A percentile compares a stretch with the other conserved stretches of the same genome.
These are phyloP conservation scores for Kradibia gibbosae DNA, from an alignment of 1,140 invertebrate species.

Conservation along the genomic window DNA sequence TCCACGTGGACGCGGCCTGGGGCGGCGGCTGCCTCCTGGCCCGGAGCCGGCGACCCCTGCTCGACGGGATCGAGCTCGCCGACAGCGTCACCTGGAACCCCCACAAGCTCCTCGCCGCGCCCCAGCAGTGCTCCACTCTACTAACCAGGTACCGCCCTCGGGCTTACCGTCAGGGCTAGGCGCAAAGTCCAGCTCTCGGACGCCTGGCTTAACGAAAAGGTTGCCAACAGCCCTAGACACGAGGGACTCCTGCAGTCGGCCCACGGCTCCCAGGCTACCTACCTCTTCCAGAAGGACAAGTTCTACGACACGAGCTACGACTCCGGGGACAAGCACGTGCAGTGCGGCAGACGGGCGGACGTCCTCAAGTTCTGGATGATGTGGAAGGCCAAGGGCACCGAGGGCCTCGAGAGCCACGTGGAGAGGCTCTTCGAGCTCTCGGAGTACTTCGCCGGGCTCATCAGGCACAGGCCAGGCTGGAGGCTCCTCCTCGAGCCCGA, in stretches of 20 bases:
- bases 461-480: conserved; percentile 82
- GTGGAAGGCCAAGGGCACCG: conserved; percentile 96
- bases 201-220: too few species aligned
- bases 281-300: conserved; percentile 97
- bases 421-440: conserved; percentile 85
- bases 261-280: conserved; percentile 84
- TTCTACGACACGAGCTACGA: conserved; percentile 94
- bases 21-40: conserved; percentile 92
- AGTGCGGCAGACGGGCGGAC: conserved; percentile 94
- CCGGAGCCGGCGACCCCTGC: conserved; percentile 81
- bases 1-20: conserved; percentile 98
- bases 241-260: conserved; percentile 64
- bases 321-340: conserved; percentile 94
- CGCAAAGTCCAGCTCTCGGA: too few species aligned
- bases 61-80: conserved; percentile 86
- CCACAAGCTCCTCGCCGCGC: conserved; percentile 90
- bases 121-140: conserved; percentile 92
- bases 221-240: conserved; percentile 40
- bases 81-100: conserved; percentile 97
- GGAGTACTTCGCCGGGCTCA: conserved; percentile 79
- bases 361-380: conserved; percentile 98
- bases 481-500: conserved; percentile 85
- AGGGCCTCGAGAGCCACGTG: conserved; percentile 85
- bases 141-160: conserved; percentile 68
- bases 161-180: too few species aligned